Conservation (phyloP, 1,140 invertebrate genomes). For the Drosophila orena region DNA sequence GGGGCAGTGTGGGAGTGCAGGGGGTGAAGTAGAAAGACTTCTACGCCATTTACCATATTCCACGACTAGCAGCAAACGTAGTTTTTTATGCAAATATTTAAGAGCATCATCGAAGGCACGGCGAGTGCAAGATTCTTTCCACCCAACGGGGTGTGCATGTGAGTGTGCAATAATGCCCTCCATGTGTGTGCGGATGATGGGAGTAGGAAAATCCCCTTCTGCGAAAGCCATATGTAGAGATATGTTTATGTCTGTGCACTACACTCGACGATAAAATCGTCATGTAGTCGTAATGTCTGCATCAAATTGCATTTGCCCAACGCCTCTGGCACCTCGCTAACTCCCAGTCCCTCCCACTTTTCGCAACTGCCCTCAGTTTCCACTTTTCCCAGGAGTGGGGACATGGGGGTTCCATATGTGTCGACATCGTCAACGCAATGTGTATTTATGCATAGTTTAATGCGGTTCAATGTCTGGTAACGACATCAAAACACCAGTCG, state of each 20-base stretch:
- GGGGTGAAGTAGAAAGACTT: conserved; percentile 37
- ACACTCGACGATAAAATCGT: conserved; percentile 82
- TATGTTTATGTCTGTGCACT: conserved; percentile 68
- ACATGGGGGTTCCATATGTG: conserved; percentile 61
- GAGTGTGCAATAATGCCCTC: conserved; percentile 19
- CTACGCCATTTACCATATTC: conserved; percentile 80
- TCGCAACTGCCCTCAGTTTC: background rate
- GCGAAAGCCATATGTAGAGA: conserved; percentile 71
- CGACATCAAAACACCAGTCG: conserved; percentile 77
- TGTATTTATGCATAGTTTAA: conserved; percentile 83
- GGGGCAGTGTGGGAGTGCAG: background rate
- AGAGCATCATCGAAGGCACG: conserved; percentile 76
- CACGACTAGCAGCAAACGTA: conserved; percentile 64
- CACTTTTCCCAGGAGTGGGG: conserved; percentile 11
- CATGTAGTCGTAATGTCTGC: conserved; percentile 82
- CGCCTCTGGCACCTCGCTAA: conserved; percentile 41
- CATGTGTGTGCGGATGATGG: background rate
- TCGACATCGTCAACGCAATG: conserved; percentile 68
- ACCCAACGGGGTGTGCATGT: conserved; percentile 30
- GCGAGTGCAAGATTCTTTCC: conserved; percentile 61
- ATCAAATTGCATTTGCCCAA: conserved; percentile 77
- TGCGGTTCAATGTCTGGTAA: conserved; percentile 82
- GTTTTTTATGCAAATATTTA: conserved; percentile 82
- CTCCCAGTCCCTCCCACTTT: conserved; percentile 14
- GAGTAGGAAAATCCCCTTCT: conserved; percentile 5